Evolutionary conservation across 2,888 invertebrate genomes (phyloP).

Genomic region (Acanthosepion lycidas): DNA sequence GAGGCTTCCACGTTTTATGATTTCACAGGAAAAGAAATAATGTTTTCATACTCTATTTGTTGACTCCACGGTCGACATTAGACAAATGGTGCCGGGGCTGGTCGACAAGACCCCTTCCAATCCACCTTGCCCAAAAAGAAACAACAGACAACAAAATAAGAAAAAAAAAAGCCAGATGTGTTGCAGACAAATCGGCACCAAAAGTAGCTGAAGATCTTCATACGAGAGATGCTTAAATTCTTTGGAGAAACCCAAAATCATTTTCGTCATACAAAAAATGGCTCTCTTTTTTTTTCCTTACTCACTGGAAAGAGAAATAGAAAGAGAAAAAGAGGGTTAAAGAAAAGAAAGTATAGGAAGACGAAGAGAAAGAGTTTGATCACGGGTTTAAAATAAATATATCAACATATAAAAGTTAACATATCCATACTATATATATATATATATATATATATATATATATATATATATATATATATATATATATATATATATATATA

Average conservation of each 20-base stretch:
- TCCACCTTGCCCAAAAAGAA: background rate
- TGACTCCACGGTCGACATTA: background rate
- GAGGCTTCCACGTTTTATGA: too few species aligned
- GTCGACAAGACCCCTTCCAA: background rate
- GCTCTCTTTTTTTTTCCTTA: background rate
- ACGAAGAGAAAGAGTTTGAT: too few species aligned
- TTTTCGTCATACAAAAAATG: background rate
- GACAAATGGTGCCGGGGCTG: background rate
- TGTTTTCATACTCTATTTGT: background rate
- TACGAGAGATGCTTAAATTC: slow-evolving; percentile 11
- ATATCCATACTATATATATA: too few species aligned
- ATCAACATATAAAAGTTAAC: too few species aligned
- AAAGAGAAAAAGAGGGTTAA: too few species aligned
- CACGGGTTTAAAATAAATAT: too few species aligned
- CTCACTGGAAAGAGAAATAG: too few species aligned
- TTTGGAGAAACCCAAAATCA: background rate
- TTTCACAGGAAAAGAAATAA: too few species aligned
- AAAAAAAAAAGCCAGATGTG: slow-evolving; percentile 1
- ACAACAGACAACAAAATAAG: background rate
- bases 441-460: too few species aligned
- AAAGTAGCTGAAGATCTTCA: background rate
- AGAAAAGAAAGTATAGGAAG: too few species aligned
- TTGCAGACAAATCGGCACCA: slow-evolving; percentile 33
- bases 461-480: too few species aligned
- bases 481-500: too few species aligned